Percentiles rank a stretch among this genome's conserved stretches.
Conservation (phyloP, 2,888 invertebrate genomes). For the Ennomos erosarius region DNA sequence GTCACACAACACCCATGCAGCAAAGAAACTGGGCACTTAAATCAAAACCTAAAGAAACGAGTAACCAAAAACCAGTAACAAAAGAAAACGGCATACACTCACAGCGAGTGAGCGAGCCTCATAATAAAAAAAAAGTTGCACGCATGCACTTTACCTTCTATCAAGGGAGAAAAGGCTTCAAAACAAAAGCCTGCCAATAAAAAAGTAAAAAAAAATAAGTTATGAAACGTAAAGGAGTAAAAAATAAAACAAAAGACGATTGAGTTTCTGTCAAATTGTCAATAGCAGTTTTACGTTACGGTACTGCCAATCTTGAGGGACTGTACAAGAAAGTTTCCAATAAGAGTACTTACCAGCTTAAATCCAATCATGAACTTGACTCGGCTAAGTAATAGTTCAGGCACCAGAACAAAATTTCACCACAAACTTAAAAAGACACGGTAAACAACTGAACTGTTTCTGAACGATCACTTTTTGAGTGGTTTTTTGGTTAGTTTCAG, state of each 20-base stretch:
- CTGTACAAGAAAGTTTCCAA: slow-evolving; percentile 40
- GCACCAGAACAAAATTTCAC: slow-evolving; percentile 64
- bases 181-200: background rate
- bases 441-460: background rate
- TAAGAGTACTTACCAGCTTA: slow-evolving; percentile 38
- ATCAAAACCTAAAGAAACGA: slow-evolving; percentile 32
- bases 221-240: slow-evolving; percentile 2
- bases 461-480: slow-evolving; percentile 11
- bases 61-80: slow-evolving; percentile 40
- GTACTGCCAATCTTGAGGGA: slow-evolving; percentile 9
- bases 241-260: slow-evolving; percentile 14
- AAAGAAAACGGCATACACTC: slow-evolving; percentile 33
- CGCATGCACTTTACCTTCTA: slow-evolving; percentile 8
- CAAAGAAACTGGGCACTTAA: slow-evolving; percentile 28
- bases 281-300: slow-evolving; percentile 2
- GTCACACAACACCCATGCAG: slow-evolving; percentile 10
- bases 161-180: slow-evolving; percentile 8
- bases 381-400: slow-evolving; percentile 57
- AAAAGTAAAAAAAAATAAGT: background rate
- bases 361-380: slow-evolving; percentile 64
- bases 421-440: slow-evolving; percentile 35
- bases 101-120: too few relatives aligned
- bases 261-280: slow-evolving; percentile 13
- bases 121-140: slow-evolving; percentile 21
- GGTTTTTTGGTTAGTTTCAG: slow-evolving; percentile 14